These are phyloP conservation scores for Nymphalis urticae DNA, from an alignment of 2,888 invertebrate species.

Conservation along the genomic window DNA sequence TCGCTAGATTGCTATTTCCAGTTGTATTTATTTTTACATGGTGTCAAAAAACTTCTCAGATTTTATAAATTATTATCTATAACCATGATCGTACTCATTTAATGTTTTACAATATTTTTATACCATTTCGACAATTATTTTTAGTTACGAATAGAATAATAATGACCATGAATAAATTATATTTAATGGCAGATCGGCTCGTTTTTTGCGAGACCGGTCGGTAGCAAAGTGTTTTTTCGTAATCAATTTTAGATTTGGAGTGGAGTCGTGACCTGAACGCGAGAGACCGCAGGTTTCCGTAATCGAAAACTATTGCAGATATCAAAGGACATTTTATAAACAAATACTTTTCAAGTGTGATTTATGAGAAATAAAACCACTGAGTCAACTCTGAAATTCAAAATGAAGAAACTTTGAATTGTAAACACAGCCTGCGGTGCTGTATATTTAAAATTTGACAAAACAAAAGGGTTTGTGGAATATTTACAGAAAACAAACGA, in stretches of 20 bases:
- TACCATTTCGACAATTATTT: conserved; percentile 46
- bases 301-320: conserved; percentile 34
- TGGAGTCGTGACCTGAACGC: conserved; percentile 70
- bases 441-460: not conserved
- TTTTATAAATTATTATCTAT: no score
- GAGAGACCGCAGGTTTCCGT: conserved; percentile 65
- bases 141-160: conserved; percentile 60
- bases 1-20: no score
- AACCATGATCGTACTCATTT: no score
- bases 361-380: no score
- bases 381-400: no score
- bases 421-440: no score
- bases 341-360: not conserved
- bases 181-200: conserved; percentile 62
- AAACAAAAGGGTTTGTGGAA: not conserved
- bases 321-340: conserved; percentile 1
- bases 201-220: conserved; percentile 58
- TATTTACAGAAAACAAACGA: not conserved
- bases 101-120: conserved; percentile 14
- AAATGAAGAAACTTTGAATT: no score
- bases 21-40: no score
- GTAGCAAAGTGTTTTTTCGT: conserved; percentile 59
- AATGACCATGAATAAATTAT: conserved; percentile 69
- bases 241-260: conserved; percentile 76
- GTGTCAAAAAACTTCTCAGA: no score